Evolutionary conservation across 1,140 invertebrate genomes (phyloP).

Genomic region (Aporrectodea caliginosa): DNA sequence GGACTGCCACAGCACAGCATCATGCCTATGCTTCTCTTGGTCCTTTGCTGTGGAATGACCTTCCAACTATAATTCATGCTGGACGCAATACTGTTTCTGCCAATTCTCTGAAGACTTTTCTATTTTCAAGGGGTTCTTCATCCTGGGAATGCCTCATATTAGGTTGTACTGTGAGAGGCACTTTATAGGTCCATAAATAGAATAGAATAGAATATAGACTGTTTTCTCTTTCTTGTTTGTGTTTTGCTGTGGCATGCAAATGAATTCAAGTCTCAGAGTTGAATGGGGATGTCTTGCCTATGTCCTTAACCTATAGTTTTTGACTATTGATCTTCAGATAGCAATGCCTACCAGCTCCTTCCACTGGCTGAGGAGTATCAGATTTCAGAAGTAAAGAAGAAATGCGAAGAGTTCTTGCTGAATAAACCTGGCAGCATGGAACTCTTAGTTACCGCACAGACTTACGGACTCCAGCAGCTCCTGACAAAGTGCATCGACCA

Average conservation of each 20-base stretch:
- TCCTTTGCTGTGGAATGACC: no score
- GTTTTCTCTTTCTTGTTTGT: not conserved
- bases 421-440: constrained; percentile 38
- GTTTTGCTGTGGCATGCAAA: not conserved
- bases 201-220: not conserved
- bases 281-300: not conserved
- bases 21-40: no score
- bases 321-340: constrained; percentile 35
- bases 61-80: no score
- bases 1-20: no score
- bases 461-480: constrained; percentile 37
- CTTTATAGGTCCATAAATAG: no score
- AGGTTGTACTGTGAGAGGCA: no score
- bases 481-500: constrained; percentile 34
- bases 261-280: not conserved
- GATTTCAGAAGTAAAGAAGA: constrained; percentile 41
- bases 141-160: no score
- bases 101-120: no score
- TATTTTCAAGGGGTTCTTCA: no score
- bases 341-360: constrained; percentile 40
- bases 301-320: not conserved
- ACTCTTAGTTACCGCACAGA: constrained; percentile 38
- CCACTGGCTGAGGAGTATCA: constrained; percentile 47
- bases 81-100: no score
- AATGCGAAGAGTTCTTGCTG: constrained; percentile 45